Percentiles rank a stretch among this genome's conserved stretches.
Conservation (phyloP, 2,113 vertebrate species). For the Mugil cephalus region DNA sequence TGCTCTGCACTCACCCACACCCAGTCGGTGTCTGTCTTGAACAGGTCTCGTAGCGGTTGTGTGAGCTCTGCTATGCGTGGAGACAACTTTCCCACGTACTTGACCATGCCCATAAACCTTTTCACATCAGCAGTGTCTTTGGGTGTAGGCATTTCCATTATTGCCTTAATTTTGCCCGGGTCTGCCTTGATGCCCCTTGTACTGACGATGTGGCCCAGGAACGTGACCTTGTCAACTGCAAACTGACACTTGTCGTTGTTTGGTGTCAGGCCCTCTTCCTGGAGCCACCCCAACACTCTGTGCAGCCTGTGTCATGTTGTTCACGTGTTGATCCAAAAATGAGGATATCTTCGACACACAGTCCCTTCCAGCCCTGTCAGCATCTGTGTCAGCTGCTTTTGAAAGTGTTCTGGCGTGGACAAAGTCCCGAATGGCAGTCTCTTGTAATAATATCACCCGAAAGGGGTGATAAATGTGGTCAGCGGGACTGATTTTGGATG, state of each 20-base stretch:
- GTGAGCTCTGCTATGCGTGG: not conserved
- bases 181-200: not conserved
- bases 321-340: not conserved
- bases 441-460: not conserved
- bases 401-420: constrained; percentile 2
- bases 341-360: not conserved
- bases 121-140: constrained; percentile 6
- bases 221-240: constrained; percentile 8
- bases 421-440: not conserved
- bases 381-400: not conserved
- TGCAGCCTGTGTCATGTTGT: constrained; percentile 21
- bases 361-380: not conserved
- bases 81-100: constrained; percentile 5
- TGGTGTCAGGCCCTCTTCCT: not conserved
- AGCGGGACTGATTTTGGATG: not conserved
- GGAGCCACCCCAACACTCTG: not conserved
- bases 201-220: not conserved
- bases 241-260: constrained; percentile 1
- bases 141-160: not conserved
- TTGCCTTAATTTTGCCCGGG: not conserved
- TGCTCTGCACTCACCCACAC: not conserved
- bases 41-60: not conserved
- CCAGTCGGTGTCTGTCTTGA: constrained; percentile 5
- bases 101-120: constrained; percentile 7
- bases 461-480: not conserved